Percentiles rank a stretch among this genome's conserved stretches.
Evolutionary conservation across 2,113 vertebrate species (phyloP).

Genomic region (Trichomycterus rosablanca): DNA sequence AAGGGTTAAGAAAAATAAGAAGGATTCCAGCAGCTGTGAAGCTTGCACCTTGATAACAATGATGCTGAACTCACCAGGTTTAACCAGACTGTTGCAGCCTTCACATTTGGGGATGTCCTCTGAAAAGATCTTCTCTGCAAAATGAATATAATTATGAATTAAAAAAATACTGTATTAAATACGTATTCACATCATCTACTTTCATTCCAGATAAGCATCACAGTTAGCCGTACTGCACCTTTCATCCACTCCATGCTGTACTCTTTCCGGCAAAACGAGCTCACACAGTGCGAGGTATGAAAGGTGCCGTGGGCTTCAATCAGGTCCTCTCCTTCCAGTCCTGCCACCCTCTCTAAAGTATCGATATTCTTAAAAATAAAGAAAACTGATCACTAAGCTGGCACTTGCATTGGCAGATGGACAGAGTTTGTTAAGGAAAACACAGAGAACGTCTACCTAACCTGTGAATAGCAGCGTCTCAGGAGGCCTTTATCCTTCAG

Average conservation of each 20-base stretch:
- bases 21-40: no score
- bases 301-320: conserved; percentile 90
- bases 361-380: conserved; percentile 78
- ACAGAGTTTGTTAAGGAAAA: background rate
- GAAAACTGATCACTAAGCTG: background rate
- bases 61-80: conserved; percentile 79
- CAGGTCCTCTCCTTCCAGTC: conserved; percentile 74
- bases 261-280: conserved; percentile 65
- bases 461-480: conserved; percentile 86
- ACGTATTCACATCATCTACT: no score
- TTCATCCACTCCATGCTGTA: conserved; percentile 87
- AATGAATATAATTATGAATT: background rate
- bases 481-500: conserved; percentile 84
- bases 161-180: background rate
- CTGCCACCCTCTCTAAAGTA: conserved; percentile 83
- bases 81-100: conserved; percentile 79
- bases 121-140: conserved; percentile 80
- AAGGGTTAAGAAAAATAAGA: no score
- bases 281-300: conserved; percentile 80
- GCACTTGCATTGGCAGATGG: background rate
- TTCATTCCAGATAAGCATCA: background rate
- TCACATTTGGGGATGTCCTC: conserved; percentile 80
- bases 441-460: conserved; percentile 32
- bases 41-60: no score
- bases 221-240: conserved; percentile 60